These are phyloP conservation scores for Cryptoprocta ferox DNA, from an alignment of 2,797 vertebrate species.

Conservation along the genomic window DNA sequence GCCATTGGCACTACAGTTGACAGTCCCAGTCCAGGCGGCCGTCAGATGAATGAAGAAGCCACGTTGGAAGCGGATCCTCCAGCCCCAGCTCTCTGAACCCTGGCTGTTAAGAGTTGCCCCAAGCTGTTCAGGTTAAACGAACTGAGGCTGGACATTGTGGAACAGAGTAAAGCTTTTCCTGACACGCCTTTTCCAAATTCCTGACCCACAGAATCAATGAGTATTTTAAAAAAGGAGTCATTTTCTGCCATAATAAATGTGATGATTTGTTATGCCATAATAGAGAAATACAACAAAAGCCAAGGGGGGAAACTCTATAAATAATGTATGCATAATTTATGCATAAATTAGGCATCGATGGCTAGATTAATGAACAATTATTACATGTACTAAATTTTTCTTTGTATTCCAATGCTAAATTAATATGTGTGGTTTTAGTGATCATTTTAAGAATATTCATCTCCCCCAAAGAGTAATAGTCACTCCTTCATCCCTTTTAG, in stretches of 20 bases:
- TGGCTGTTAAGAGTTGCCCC: not conserved
- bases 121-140: not conserved
- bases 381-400: not conserved
- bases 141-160: not conserved
- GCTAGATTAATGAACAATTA: not conserved
- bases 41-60: not conserved
- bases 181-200: conserved; percentile 7
- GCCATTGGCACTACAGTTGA: not conserved
- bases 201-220: not conserved
- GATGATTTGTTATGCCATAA: not conserved
- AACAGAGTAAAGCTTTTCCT: not conserved
- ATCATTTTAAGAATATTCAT: conserved; percentile 22
- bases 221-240: not conserved
- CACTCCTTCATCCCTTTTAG: not conserved
- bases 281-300: not conserved
- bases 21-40: not conserved
- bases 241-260: not conserved
- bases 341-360: not conserved
- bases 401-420: not conserved
- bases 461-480: not conserved
- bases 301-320: not conserved
- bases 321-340: too few species aligned
- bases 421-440: not conserved
- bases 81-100: not conserved
- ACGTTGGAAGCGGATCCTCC: not conserved